Percentiles rank a stretch among this genome's conserved stretches.
Conservation (phyloP, 2,888 invertebrate genomes). For the Ceramica pisi region DNA sequence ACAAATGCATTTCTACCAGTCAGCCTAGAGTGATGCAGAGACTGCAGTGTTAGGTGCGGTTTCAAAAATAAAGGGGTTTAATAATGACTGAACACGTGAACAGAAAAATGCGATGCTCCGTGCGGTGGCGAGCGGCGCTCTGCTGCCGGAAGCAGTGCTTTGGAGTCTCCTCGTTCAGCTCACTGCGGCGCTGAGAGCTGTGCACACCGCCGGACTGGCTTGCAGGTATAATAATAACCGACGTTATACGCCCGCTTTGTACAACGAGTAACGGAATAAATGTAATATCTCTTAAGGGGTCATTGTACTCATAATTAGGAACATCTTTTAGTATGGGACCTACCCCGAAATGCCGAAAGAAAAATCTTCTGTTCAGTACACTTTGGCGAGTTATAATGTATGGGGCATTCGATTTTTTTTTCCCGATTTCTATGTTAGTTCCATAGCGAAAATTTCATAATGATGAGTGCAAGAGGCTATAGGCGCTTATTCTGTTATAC, state of each 20-base stretch:
- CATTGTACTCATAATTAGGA: no score
- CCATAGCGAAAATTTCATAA: no score
- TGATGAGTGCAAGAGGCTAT: no score
- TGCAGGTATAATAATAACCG: conserved; percentile 87
- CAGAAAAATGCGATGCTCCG: conserved; percentile 95
- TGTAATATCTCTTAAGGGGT: no score
- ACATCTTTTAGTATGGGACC: no score
- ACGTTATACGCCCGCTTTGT: conserved; percentile 9
- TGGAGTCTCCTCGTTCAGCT: conserved; percentile 99
- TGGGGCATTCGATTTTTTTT: no score
- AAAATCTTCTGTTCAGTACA: no score
- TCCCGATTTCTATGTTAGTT: no score
- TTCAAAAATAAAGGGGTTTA: not conserved
- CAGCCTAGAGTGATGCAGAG: not conserved
- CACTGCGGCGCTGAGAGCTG: conserved; percentile 97
- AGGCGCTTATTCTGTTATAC: no score
- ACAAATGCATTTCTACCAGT: not conserved
- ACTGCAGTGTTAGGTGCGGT: not conserved
- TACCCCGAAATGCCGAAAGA: no score
- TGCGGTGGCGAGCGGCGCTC: conserved; percentile 92
- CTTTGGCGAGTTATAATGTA: no score
- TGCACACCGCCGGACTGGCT: conserved; percentile 94
- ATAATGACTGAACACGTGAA: conserved; percentile 19
- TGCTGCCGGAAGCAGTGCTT: conserved; percentile 97
- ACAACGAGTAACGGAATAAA: no score